phyloP scores from a whole-genome alignment of 2,113 vertebrate species.

The Tiliqua scincoides region DNA sequence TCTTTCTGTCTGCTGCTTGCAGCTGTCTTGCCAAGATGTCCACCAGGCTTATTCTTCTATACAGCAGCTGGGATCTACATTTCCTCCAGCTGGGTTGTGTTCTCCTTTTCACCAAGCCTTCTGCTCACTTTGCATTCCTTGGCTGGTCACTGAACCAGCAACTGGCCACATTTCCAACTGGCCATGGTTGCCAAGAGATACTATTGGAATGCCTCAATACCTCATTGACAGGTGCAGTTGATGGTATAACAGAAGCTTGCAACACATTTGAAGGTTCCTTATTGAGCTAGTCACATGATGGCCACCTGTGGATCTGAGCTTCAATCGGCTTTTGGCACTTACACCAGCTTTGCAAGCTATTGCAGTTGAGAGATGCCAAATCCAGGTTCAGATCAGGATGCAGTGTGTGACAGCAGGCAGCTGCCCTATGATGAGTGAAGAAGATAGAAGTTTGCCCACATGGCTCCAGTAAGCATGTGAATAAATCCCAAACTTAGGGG shows the following conservation, averaged over 20 bases:
- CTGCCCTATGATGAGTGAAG: neutral
- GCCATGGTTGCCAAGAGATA: neutral
- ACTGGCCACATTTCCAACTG: neutral
- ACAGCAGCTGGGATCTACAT: neutral
- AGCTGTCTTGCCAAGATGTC: conserved; percentile 1
- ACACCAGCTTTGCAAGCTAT: neutral
- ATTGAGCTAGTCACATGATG: neutral
- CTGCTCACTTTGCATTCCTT: neutral
- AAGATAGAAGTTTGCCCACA: neutral
- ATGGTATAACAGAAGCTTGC: neutral
- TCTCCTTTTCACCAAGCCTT: neutral
- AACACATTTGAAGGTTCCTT: neutral
- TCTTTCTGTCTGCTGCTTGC: neutral
- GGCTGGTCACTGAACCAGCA: neutral
- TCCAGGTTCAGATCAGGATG: neutral
- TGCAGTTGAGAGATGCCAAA: neutral
- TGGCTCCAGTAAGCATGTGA: neutral
- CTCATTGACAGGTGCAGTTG: neutral
- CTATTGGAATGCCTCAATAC: neutral
- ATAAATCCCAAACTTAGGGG: neutral
- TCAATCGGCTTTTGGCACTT: neutral
- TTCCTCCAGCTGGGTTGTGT: neutral
- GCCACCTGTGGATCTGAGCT: neutral
- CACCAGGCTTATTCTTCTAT: neutral
- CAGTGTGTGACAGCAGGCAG: too few relatives aligned